Evolutionary conservation across 1,140 invertebrate genomes (phyloP).

Genomic region (Diabrotica virgifera): DNA sequence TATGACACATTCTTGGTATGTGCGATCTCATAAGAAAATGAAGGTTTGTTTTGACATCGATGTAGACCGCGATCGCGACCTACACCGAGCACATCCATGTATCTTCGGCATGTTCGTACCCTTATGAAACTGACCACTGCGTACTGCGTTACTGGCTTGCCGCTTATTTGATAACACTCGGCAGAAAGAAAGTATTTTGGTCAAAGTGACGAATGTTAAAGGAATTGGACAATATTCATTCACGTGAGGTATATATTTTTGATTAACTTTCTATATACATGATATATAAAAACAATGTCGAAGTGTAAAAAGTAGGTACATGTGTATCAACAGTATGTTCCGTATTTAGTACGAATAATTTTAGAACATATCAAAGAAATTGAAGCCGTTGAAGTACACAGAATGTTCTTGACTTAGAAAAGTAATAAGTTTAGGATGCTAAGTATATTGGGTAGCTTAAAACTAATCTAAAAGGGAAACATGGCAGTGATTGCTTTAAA

Average conservation of each 20-base stretch:
- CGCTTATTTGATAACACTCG: too few relatives aligned
- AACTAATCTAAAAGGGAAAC: not conserved
- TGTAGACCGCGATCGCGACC: too few relatives aligned
- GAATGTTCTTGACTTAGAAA: not conserved
- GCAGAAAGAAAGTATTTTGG: too few relatives aligned
- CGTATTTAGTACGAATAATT: not conserved
- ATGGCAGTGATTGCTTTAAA: not conserved
- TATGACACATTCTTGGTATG: too few relatives aligned
- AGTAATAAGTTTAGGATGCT: not conserved
- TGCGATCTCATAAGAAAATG: too few relatives aligned
- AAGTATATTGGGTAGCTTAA: not conserved
- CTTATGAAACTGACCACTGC: not conserved
- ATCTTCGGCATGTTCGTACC: too few relatives aligned
- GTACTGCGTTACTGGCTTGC: not conserved
- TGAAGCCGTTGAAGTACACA: not conserved
- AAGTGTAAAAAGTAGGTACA: not conserved
- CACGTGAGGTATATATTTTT: not conserved
- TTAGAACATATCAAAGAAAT: not conserved
- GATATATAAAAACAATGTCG: too few relatives aligned
- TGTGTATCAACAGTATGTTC: not conserved
- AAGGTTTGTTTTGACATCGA: too few relatives aligned
- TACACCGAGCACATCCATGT: too few relatives aligned
- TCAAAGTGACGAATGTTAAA: not conserved
- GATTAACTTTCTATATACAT: not conserved
- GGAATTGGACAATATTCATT: constrained; percentile 1